Base-by-base conservation (phyloP, 2,113 vertebrate genomes). In the Dipodomys ordii region DNA sequence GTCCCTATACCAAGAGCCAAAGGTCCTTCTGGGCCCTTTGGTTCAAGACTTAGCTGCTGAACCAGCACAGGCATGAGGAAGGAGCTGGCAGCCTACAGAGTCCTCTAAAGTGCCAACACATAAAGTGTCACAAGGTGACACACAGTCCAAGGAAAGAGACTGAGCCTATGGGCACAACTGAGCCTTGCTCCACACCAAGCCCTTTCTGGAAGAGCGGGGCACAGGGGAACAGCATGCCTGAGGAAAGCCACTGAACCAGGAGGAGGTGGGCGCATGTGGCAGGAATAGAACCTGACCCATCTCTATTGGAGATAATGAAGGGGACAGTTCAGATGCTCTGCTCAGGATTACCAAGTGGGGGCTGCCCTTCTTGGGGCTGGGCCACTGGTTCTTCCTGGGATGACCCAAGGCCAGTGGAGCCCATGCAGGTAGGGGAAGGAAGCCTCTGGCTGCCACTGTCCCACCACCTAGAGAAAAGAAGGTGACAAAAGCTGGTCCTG, bases 401-500 rank as follows among this genome's bases (percentile, higher is more conserved):
- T 67, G 96, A 82, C 77, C 87, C 62, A 49, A 39, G 86, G 90
- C 92, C 71, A 96, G 83, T 85, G 62, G 92, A 83, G 92, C 74
- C 96, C 72, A 65, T 62, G 92, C 53, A 71, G 23, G 25, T 20
- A 12, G 20, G 67, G 8, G 25, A 10, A 3, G 32, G 9, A 5
- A 9, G 32, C 83, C 46, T 60, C 80, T 64, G 57, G 80, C 32
- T 0, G 39, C 53, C 15, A 1, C 46, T 57, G 49, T 60, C 53
- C 88, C 46, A 49, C 60, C 28, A 28, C 72, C 89, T 77, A 94
- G 96, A 96, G 92, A 93, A 96, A 94, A 96, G 96, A 90, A 96
- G 96, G 95, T 83, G 94, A 94, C 94, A 91, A 79, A 97, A 96
- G 97, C 62, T 23, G 96, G 94, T 12, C 88, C 91, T 92, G 95